phyloP scores from a whole-genome alignment of 2,113 vertebrate genomes.

The Ornithorhynchus anatinus region DNA sequence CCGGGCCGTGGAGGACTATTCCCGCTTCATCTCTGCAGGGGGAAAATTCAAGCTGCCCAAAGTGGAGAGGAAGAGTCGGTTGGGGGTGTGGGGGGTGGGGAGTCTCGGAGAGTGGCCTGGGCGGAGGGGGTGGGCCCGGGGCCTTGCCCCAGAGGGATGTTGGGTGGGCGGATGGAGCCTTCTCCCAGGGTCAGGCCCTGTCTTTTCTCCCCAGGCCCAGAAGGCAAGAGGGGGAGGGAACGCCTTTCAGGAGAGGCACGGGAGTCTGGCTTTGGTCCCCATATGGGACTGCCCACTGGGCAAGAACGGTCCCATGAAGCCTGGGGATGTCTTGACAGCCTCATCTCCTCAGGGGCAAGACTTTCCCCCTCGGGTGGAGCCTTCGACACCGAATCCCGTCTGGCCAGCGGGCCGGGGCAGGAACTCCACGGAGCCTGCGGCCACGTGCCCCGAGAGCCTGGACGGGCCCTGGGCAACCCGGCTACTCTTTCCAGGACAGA shows the following conservation, averaged over 20 bases:
- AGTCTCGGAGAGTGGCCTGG: background rate
- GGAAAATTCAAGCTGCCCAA: constrained; percentile 48
- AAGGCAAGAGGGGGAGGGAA: background rate
- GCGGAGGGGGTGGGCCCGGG: accelerated
- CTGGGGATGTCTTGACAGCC: too few relatives aligned
- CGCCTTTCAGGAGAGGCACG: background rate
- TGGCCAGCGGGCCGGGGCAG: too few relatives aligned
- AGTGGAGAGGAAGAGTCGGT: constrained; percentile 21
- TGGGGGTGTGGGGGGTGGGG: accelerated
- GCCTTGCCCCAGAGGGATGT: accelerated
- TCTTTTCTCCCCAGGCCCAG: too few relatives aligned
- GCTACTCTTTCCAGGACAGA: too few relatives aligned
- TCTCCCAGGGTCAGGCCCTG: background rate
- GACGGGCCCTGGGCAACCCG: too few relatives aligned
- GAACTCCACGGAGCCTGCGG: too few relatives aligned
- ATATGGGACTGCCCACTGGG: background rate
- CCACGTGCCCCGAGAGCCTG: too few relatives aligned
- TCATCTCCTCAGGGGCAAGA: too few relatives aligned
- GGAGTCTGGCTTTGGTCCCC: too few relatives aligned
- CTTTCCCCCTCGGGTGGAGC: too few relatives aligned
- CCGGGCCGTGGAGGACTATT: constrained; percentile 52
- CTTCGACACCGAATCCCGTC: too few relatives aligned
- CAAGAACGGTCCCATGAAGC: background rate
- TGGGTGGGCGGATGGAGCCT: background rate
- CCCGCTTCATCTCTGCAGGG: constrained; percentile 26